Evolutionary conservation across 2,888 invertebrate genomes (phyloP), one percentile per base, ranked within the genome.

Genomic region (Camponotus fellah): DNA sequence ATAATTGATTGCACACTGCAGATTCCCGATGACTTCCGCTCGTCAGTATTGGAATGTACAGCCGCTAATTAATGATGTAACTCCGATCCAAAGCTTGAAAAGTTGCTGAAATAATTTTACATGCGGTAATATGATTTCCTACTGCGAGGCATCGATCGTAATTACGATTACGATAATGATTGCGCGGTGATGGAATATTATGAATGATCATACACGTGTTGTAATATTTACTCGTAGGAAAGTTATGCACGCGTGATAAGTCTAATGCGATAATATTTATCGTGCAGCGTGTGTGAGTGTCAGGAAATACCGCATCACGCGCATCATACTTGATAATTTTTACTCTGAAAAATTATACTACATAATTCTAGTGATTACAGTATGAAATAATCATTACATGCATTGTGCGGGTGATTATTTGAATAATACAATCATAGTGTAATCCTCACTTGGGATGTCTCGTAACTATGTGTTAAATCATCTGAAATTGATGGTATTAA

Each of bases 1-100:
- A 90, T 90, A 90, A 90, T 90, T 90, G 72, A 88, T 89, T 62
- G 62, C 86, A 81, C 58, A 90, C 86, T 66, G 83, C 82, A 75
- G 81, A 72, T 84, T 71, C 86, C 60, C 76, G 81, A 80, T 81
- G 74, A 84, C 83, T 90, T 90, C 90, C 88, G 90, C 71, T 34
- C 76, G n/a, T 34, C 76, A 17, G 32, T 26, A 40, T 69, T 49
- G 64, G 83, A 80, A 85, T 82, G 71, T 46, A 60, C 69, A 82
- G 74, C 71, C 34, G 34, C 26, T 79, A 82, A 88, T 82, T 83
- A 84, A 86, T 68, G 83, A 60, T 37, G 75, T 72, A 53, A 74
- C 64, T 60, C 69, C 37, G 46, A 65, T 69, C 21, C 26, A 17
- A 66, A 46, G 46, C 58, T 58, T 14, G 32, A 40, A 49, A 49